Conservation (phyloP, 1,140 invertebrate species). For the Caenorhabditis inopinata region DNA sequence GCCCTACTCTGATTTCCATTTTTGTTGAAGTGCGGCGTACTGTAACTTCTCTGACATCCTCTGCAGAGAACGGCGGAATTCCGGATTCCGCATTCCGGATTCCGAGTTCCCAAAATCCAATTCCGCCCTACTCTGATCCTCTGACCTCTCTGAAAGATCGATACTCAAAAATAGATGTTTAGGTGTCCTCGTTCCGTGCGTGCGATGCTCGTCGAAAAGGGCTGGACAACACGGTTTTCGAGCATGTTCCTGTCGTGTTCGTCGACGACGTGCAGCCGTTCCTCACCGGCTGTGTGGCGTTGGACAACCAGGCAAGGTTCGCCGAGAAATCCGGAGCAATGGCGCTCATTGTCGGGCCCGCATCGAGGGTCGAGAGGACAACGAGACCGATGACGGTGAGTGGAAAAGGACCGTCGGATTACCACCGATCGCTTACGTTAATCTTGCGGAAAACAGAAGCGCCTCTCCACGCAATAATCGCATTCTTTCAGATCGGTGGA, state of each 20-base stretch:
- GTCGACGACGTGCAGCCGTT: conserved; percentile 45
- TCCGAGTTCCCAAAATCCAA: too few species aligned
- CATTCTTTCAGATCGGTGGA: conserved; percentile 26
- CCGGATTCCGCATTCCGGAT: too few species aligned
- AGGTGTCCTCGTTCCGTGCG: conserved; percentile 41
- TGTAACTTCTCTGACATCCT: too few species aligned
- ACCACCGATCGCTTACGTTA: too few species aligned
- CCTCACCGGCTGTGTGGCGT: conserved; percentile 43
- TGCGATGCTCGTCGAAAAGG: conserved; percentile 44
- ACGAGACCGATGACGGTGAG: conserved; percentile 32
- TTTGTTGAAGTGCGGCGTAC: too few species aligned
- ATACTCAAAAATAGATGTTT: neutral
- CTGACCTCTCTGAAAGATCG: neutral
- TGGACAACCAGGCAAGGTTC: conserved; percentile 49
- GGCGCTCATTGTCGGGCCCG: conserved; percentile 42
- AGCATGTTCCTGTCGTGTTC: conserved; percentile 44
- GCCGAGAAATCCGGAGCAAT: conserved; percentile 49
- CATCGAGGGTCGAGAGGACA: conserved; percentile 23
- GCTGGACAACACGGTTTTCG: conserved; percentile 37
- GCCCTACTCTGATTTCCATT: too few species aligned
- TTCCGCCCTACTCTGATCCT: too few species aligned
- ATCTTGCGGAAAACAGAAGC: too few species aligned
- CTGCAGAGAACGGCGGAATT: too few species aligned
- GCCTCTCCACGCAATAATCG: neutral
- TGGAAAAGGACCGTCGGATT: too few species aligned